Base-by-base conservation (phyloP, 2,113 vertebrate genomes). In the Tonatia bakeri region DNA sequence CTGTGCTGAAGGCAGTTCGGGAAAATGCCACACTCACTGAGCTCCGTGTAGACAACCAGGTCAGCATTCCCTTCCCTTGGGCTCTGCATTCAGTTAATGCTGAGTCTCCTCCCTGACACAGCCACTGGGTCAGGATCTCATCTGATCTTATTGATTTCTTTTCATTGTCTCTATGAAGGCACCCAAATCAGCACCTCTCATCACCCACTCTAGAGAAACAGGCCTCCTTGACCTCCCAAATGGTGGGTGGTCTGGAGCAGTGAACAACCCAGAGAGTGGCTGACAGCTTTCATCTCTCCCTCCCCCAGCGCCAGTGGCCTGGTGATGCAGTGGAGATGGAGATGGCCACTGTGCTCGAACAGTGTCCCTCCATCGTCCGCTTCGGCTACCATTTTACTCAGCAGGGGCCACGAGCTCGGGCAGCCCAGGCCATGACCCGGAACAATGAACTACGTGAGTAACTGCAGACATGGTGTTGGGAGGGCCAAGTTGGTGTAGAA, bases 301-400 rank as follows among this genome's bases (percentile, higher is more conserved):
- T 38, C 54, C 36, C 7, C 40, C 98, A 99, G 99, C 98, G 99
- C 95, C 99, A 99, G 96, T 98, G 98, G 92, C 97, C 99, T 40
- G 99, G 99, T 0, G 99, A 99, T 91, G 98, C 99, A 0, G 99
- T 99, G 77, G 99, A 99, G 98, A 99, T 99, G 99, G 99, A 99
- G 98, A 99, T 99, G 97, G 99, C 99, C 33, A 96, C 98, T 22
- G 99, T 99, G 99, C 96, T 99, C 94, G 99, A 99, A 98, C 99
- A 98, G 89, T 99, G 99, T 89, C 98, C 99, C 65, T 99, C 99
- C 56, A 99, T 99, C 16, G 95, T 99, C 7, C 99, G 99, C 64
- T 99, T 99, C 1, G 99, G 99, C 7, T 99, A 99, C 98, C 99
- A 99, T 96, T 99, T 99, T 98, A 99, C 99, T 7, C 99, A 99